Conservation (phyloP, 2,888 invertebrate genomes). For the Priocnemis perturbator region DNA sequence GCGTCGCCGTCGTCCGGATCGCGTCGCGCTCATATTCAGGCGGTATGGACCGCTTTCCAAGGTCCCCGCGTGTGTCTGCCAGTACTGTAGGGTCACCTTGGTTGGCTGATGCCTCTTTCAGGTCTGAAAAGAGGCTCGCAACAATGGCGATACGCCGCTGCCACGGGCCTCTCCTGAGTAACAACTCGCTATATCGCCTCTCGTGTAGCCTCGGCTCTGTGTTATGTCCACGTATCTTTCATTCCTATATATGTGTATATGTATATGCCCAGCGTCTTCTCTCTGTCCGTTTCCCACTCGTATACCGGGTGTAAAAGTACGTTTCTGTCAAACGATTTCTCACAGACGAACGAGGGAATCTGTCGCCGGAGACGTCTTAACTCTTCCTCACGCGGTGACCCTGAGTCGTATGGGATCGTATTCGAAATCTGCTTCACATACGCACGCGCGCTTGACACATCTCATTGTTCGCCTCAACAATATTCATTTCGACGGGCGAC, state of each 20-base stretch:
- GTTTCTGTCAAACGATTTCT: slow-evolving; percentile 25
- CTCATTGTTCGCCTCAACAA: no score
- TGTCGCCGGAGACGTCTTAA: slow-evolving; percentile 1
- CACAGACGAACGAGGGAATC: no score
- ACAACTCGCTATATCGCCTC: slow-evolving; percentile 41
- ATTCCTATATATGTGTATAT: slow-evolving; percentile 15
- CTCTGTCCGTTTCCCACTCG: slow-evolving; percentile 19
- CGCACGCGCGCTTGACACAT: no score
- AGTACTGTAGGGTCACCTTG: slow-evolving; percentile 54
- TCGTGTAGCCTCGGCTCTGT: slow-evolving; percentile 18
- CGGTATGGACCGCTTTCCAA: slow-evolving; percentile 48
- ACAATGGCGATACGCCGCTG: slow-evolving; percentile 51
- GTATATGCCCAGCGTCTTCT: slow-evolving; percentile 1
- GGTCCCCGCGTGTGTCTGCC: slow-evolving; percentile 41
- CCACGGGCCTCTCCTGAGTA: slow-evolving; percentile 29
- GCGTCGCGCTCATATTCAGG: background rate
- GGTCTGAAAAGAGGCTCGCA: slow-evolving; percentile 57
- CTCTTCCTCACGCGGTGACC: background rate
- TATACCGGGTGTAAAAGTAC: slow-evolving; percentile 48
- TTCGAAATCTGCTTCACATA: no score
- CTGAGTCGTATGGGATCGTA: background rate
- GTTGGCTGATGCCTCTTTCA: slow-evolving; percentile 58
- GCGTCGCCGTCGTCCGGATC: no score
- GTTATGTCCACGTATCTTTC: slow-evolving; percentile 41
- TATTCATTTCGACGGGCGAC: no score